phyloP scores from a whole-genome alignment of 2,113 vertebrate genomes.

The Cochlearius cochlearius region DNA sequence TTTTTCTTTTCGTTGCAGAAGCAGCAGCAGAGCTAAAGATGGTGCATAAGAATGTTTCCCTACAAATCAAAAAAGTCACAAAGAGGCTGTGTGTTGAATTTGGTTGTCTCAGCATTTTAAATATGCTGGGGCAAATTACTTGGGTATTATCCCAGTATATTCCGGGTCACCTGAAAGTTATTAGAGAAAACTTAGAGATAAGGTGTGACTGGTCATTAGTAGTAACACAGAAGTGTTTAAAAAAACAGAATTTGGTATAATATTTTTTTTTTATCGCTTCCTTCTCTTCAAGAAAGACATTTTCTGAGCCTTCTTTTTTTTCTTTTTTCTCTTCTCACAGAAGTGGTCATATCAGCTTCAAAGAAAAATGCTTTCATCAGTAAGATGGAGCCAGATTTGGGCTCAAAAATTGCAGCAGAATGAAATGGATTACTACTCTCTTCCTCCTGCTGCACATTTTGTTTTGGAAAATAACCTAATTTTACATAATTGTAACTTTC shows the following conservation, averaged over 20 bases:
- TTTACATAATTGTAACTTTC: neutral
- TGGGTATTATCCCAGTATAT: neutral
- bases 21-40: neutral
- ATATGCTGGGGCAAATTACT: neutral
- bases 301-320: neutral
- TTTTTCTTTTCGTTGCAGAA: neutral
- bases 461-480: neutral
- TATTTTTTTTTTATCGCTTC: neutral
- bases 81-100: rapidly evolving
- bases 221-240: neutral
- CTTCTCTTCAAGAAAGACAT: neutral
- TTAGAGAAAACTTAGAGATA: neutral
- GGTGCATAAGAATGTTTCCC: neutral
- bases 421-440: neutral
- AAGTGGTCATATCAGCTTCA: neutral
- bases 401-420: neutral
- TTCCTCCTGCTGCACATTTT: neutral
- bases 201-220: rapidly evolving
- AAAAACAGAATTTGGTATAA: neutral
- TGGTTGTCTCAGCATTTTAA: neutral
- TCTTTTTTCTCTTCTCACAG: neutral
- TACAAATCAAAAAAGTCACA: rapidly evolving
- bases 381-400: neutral
- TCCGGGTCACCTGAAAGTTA: neutral
- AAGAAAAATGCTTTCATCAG: neutral